Evolutionary conservation across 2,113 vertebrate species (phyloP).

Genomic region (Embiotoca jacksoni): DNA sequence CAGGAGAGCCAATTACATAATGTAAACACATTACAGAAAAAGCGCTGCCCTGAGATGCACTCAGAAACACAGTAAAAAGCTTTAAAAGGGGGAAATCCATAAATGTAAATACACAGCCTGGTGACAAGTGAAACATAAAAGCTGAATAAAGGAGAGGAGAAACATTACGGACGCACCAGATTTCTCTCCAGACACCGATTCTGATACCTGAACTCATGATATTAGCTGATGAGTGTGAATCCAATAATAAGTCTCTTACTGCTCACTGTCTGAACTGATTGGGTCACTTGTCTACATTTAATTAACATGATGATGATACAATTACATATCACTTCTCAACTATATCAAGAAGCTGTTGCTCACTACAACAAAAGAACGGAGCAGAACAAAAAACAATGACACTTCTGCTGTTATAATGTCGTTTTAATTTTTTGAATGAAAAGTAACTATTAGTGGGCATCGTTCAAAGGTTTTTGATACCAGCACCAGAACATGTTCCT

Average conservation of each 20-base stretch:
- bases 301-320: no score
- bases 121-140: constrained; percentile 6
- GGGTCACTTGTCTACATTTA: no score
- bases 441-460: no score
- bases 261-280: not conserved
- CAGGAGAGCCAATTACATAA: constrained; percentile 36
- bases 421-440: not conserved
- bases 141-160: not conserved
- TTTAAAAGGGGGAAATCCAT: constrained; percentile 36
- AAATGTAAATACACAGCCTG: constrained; percentile 15
- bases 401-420: not conserved
- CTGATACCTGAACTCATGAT: not conserved
- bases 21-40: constrained; percentile 51
- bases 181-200: not conserved
- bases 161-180: not conserved
- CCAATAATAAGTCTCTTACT: not conserved
- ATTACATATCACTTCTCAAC: not conserved
- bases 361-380: not conserved
- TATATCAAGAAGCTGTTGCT: not conserved
- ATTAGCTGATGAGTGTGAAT: not conserved
- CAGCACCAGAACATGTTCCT: no score
- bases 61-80: constrained; percentile 40
- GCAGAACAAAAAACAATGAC: not conserved
- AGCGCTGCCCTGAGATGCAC: constrained; percentile 19
- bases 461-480: no score